A percentile compares a stretch with the other conserved stretches of the same genome.
Evolutionary conservation across 2,113 vertebrate species (phyloP).

Genomic region (Solea senegalensis): DNA sequence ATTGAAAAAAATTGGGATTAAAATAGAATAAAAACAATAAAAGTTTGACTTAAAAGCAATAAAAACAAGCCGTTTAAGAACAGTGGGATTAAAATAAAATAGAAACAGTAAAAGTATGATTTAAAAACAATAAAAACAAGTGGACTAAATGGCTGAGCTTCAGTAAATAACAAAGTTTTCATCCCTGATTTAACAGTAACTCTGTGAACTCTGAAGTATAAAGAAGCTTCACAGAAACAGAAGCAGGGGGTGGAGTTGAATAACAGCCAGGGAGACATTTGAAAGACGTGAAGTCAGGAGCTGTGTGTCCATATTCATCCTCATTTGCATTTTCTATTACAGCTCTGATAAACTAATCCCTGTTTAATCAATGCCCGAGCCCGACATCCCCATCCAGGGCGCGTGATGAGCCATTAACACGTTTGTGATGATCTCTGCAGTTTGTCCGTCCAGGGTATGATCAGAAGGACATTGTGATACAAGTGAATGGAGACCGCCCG

Average conservation of each 20-base stretch:
- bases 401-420: slow-evolving; percentile 44
- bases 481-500: slow-evolving; percentile 7
- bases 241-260: background rate
- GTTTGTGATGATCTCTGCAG: slow-evolving; percentile 49
- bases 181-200: too few relatives aligned
- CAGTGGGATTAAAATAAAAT: too few relatives aligned
- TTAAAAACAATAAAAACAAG: too few relatives aligned
- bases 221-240: background rate
- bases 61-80: too few relatives aligned
- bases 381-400: slow-evolving; percentile 8
- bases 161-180: too few relatives aligned
- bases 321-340: slow-evolving; percentile 29
- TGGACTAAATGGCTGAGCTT: too few relatives aligned
- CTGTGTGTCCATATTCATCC: background rate
- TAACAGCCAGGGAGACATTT: slow-evolving; percentile 26
- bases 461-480: slow-evolving; percentile 7
- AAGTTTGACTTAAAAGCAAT: too few relatives aligned
- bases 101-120: too few relatives aligned
- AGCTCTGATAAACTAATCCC: slow-evolving; percentile 22
- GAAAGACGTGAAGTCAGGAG: background rate
- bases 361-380: slow-evolving; percentile 31
- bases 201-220: background rate
- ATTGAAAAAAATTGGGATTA: too few relatives aligned
- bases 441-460: slow-evolving; percentile 27
- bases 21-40: too few relatives aligned